Base-by-base conservation (phyloP, 2,797 vertebrate species). In the Peromyscus eremicus region DNA sequence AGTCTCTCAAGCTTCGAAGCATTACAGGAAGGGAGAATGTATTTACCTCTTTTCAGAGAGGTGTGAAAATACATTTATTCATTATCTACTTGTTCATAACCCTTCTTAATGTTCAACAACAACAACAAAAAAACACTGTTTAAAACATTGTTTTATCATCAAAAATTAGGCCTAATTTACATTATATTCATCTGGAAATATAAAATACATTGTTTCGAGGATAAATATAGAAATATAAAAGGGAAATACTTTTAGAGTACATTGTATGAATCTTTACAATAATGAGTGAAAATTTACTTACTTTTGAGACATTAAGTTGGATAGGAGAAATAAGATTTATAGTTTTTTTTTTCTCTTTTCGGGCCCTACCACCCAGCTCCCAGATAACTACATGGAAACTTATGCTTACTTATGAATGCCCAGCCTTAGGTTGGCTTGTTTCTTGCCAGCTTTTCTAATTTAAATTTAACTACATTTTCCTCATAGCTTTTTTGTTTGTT, bases 41-140 rank as follows among this genome's bases (percentile, higher is more conserved):
- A 6, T 94, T 93, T 82, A 40, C 12, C 64, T 94, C 68, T 97
- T 94, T 83, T 6, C 21, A 92, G 77, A 95, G 73, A 27, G 66
- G 46, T 86, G 13, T 94, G 21, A 92, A 96, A 92, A 95, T 84
- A 0, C 34, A 70, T 88, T 84, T n/a, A 90, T 75, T 4, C 21
- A 94, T 84, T 89, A 82, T 75, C 57, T 21, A 91, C 19, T 16
- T 88, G 81, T 89, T 43, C 6, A 27, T 52, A 93, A 88, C 29
- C 0, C 6, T 88, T 88, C 29, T 1, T 84, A 14, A 1, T 94
- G 93, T 95, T 75, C 37, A 89, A 49, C 1, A 92, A 43, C 57
- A 91, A 68, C 4, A 94, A 70, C 55, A 64, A 82, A 49, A 94
- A 92, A 89, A 10, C n/a, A 77, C 10, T 85, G 6, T 57, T 89